Evolutionary conservation across 2,797 vertebrate species (phyloP).

Genomic region (Oophaga sylvatica): DNA sequence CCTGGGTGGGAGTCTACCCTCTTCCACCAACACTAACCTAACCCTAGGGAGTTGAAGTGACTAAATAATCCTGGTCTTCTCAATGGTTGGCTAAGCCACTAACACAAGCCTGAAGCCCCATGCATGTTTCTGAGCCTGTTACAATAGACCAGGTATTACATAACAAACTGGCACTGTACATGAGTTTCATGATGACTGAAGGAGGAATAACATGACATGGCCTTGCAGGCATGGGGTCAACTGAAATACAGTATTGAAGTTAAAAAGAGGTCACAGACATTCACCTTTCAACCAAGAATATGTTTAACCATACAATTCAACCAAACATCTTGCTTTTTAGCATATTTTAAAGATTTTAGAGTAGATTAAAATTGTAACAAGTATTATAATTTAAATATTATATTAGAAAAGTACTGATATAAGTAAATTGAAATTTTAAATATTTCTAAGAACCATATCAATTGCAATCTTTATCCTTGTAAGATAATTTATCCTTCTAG

Average conservation of each 20-base stretch:
- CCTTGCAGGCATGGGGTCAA: constrained; percentile 58
- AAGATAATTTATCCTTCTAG: too few species aligned
- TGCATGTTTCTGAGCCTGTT: constrained; percentile 40
- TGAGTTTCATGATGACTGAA: constrained; percentile 62
- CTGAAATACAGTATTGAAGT: constrained; percentile 57
- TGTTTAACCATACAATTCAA: constrained; percentile 51
- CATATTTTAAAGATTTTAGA: neutral
- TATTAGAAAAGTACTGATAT: neutral
- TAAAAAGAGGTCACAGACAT: constrained; percentile 62
- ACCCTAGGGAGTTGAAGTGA: constrained; percentile 8
- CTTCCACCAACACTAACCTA: constrained; percentile 12
- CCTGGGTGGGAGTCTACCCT: neutral
- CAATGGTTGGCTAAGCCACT: constrained; percentile 41
- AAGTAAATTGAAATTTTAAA: neutral
- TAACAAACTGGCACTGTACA: constrained; percentile 60
- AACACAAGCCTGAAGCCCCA: constrained; percentile 20
- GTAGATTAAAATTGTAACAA: too few species aligned
- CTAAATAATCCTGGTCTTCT: constrained; percentile 38
- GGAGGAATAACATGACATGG: constrained; percentile 61
- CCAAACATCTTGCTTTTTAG: neutral
- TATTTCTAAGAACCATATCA: neutral
- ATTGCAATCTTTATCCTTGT: constrained; percentile 1
- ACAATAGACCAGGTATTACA: constrained; percentile 61
- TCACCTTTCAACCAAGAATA: constrained; percentile 62
- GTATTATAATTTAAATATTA: neutral